Evolutionary conservation across 1,140 invertebrate species (phyloP).

Genomic region (Panulirus ornatus): DNA sequence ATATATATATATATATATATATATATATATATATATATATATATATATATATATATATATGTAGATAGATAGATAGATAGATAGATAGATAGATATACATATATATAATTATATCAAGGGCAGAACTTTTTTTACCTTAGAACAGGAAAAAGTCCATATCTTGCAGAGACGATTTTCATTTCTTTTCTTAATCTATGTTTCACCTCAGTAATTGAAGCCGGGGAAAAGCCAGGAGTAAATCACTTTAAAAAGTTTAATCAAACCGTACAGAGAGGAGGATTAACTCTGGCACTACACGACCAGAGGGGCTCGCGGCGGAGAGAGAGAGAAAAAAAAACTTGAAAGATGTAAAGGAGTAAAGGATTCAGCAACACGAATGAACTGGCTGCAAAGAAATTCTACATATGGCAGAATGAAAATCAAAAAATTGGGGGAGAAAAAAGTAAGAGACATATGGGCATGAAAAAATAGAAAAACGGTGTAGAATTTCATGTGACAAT

Average conservation of each 20-base stretch:
- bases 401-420: neutral
- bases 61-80: too few relatives aligned
- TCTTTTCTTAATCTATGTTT: neutral
- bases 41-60: conserved; percentile 14
- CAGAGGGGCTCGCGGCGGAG: too few relatives aligned
- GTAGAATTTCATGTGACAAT: too few relatives aligned
- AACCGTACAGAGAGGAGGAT: neutral
- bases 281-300: neutral
- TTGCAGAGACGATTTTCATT: neutral
- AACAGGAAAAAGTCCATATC: neutral
- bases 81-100: too few relatives aligned
- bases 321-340: neutral
- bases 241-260: neutral
- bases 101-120: neutral
- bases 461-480: too few relatives aligned
- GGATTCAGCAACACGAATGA: neutral
- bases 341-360: neutral
- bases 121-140: too few relatives aligned
- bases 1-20: conserved; percentile 14
- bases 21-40: conserved; percentile 14
- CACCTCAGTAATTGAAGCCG: neutral
- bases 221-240: neutral
- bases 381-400: neutral
- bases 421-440: too few relatives aligned
- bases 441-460: too few relatives aligned